These are phyloP conservation scores for Pentalonia nigronervosa DNA, from an alignment of 1,140 invertebrate genomes.

Conservation along the genomic window DNA sequence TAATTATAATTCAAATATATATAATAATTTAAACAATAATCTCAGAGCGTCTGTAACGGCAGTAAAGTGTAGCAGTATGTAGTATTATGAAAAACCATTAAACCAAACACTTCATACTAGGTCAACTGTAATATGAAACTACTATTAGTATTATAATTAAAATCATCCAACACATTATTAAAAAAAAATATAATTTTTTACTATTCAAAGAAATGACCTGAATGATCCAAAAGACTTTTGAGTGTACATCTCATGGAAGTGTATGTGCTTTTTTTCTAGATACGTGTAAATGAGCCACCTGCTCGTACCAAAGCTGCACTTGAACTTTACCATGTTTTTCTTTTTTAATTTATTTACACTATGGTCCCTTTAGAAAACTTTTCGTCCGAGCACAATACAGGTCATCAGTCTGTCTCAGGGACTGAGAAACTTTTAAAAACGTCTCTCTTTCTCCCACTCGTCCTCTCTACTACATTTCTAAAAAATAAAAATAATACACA, in stretches of 20 bases:
- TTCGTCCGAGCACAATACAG: conserved; percentile 32
- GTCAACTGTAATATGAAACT: neutral
- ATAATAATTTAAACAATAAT: neutral
- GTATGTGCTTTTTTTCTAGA: conserved; percentile 27
- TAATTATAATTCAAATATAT: neutral
- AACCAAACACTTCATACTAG: conserved; percentile 1
- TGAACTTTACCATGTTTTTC: conserved; percentile 41
- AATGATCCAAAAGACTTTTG: neutral
- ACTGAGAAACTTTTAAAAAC: conserved; percentile 27
- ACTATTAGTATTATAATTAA: conserved; percentile 13
- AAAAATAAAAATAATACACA: conserved; percentile 5
- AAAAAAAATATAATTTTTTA: conserved; percentile 20
- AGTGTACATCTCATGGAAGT: neutral
- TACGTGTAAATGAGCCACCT: conserved; percentile 52
- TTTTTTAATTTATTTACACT: conserved; percentile 50
- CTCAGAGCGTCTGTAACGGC: neutral
- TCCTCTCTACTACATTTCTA: neutral
- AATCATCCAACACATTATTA: conserved; percentile 24
- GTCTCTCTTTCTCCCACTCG: neutral
- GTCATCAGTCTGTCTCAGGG: conserved; percentile 48
- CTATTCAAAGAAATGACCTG: neutral
- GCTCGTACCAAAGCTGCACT: conserved; percentile 22
- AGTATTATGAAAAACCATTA: conserved; percentile 17
- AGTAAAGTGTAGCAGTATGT: neutral
- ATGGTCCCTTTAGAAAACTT: conserved; percentile 36